phyloP scores from a whole-genome alignment of 2,797 vertebrate genomes.

The Gila robusta region DNA sequence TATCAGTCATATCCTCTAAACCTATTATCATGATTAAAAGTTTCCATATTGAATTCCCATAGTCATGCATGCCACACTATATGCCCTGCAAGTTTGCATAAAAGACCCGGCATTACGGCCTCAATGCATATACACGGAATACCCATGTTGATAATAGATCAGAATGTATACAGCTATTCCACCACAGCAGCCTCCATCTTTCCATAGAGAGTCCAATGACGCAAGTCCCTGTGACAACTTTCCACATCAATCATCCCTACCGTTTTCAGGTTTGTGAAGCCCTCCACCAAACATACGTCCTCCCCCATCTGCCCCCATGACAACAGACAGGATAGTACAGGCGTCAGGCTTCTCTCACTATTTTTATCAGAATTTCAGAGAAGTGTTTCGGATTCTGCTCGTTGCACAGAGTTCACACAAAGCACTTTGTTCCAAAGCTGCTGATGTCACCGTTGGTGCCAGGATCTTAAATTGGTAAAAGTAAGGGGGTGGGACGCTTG shows the following conservation, averaged over 20 bases:
- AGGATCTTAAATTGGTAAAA: constrained; percentile 70
- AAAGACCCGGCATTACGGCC: neutral
- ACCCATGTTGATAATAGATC: constrained; percentile 22
- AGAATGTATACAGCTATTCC: constrained; percentile 36
- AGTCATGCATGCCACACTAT: neutral
- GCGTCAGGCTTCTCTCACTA: constrained; percentile 75
- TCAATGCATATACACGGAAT: neutral
- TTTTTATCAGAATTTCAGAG: constrained; percentile 90
- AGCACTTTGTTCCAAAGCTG: constrained; percentile 57
- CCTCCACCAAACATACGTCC: constrained; percentile 54
- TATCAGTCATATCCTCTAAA: neutral
- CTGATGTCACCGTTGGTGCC: constrained; percentile 70
- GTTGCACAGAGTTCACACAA: constrained; percentile 53
- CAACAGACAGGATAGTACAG: constrained; percentile 64
- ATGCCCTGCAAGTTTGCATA: neutral
- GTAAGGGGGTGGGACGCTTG: constrained; percentile 50
- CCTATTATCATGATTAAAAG: constrained; percentile 20
- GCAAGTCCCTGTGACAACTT: constrained; percentile 59
- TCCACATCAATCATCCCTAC: constrained; percentile 71
- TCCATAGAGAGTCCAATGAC: constrained; percentile 50
- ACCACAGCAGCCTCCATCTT: neutral
- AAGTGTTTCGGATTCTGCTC: constrained; percentile 78
- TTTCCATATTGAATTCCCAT: neutral
- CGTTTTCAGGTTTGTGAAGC: constrained; percentile 72
- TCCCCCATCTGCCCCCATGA: constrained; percentile 63